Evolutionary conservation across 2,888 invertebrate genomes (phyloP), one percentile per base, ranked within the genome.

Genomic region (Lumbricus terrestris): DNA sequence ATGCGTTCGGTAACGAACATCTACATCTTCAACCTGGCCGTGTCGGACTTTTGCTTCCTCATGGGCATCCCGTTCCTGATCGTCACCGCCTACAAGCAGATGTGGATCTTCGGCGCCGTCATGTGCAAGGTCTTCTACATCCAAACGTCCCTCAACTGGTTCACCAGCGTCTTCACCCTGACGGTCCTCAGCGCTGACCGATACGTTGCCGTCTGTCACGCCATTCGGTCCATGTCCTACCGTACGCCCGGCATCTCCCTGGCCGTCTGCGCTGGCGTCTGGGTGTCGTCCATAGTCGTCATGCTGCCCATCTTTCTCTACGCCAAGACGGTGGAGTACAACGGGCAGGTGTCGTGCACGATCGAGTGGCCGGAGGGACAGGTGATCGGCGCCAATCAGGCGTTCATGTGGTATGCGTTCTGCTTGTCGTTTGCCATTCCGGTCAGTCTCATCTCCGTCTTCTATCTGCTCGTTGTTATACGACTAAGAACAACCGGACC

Each of bases 41-140:
- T 90, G 33, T 90, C 90, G 13, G 91, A 91, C 88, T 91, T 90
- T 34, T 90, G 54, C 88, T 91, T 89, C 89, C 90, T 91, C 54
- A 89, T 91, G 85, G 91, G 91, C 15, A 40, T 91, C 29, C 91
- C 91, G 4, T 82, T 91, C 83, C 83, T 90, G 37, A 89, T 90
- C 18, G 88, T 90, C 29, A 91, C 91, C 4, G 85, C 89, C 69
- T 82, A 93, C 47, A 90, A 94, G 18, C 92, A 93, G 54, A 93
- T 94, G 54, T 95, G 95, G 95, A 91, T 94, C n/a, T 95, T 95
- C 90, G 95, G 95, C 38, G 92, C 93, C 82, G 93, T 93, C 23
- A 93, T 95, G 94, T 95, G 95, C 93, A 95, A 95, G 93, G 92
- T 95, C 33, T 95, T 94, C 92, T 94, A 95, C 89, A 93, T 95